These are phyloP conservation scores for Hypomesus transpacificus DNA, from an alignment of 2,113 vertebrate species.

Conservation along the genomic window DNA sequence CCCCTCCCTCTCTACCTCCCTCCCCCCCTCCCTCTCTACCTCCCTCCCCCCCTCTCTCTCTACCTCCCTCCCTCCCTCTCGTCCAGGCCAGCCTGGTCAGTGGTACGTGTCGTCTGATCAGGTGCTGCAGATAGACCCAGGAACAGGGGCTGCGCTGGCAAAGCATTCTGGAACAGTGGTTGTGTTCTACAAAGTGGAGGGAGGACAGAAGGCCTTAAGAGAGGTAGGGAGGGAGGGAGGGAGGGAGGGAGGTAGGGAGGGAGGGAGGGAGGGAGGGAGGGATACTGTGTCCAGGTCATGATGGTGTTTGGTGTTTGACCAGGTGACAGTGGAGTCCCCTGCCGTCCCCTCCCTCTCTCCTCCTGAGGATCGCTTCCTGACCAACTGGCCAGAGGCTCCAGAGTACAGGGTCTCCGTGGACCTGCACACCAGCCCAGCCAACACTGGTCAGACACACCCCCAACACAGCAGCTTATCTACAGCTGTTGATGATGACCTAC, in stretches of 20 bases:
- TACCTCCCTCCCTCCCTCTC: too few relatives aligned
- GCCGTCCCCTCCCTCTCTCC: neutral
- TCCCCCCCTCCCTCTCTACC: too few relatives aligned
- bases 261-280: neutral
- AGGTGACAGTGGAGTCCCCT: neutral
- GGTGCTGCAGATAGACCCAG: constrained; percentile 57
- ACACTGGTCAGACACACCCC: neutral
- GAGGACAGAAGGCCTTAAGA: constrained; percentile 60
- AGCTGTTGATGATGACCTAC: too few relatives aligned
- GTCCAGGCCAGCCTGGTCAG: constrained; percentile 14
- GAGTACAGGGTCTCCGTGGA: constrained; percentile 15
- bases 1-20: too few relatives aligned
- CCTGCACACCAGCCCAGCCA: constrained; percentile 16
- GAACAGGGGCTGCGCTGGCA: constrained; percentile 64
- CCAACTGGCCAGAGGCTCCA: constrained; percentile 28
- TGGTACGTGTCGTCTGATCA: constrained; percentile 60
- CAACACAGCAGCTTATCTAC: too few relatives aligned
- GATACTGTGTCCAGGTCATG: neutral
- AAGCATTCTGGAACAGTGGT: constrained; percentile 60
- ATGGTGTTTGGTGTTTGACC: neutral
- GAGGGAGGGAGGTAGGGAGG: neutral
- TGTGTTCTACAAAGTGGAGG: constrained; percentile 62
- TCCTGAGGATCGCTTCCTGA: constrained; percentile 13
- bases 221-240: constrained; percentile 45
- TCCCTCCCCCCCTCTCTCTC: too few relatives aligned